Percentiles rank a stretch among this genome's conserved stretches.
These are phyloP conservation scores for Hydrochoerus hydrochaeris DNA, from an alignment of 2,113 vertebrate genomes.

Conservation along the genomic window DNA sequence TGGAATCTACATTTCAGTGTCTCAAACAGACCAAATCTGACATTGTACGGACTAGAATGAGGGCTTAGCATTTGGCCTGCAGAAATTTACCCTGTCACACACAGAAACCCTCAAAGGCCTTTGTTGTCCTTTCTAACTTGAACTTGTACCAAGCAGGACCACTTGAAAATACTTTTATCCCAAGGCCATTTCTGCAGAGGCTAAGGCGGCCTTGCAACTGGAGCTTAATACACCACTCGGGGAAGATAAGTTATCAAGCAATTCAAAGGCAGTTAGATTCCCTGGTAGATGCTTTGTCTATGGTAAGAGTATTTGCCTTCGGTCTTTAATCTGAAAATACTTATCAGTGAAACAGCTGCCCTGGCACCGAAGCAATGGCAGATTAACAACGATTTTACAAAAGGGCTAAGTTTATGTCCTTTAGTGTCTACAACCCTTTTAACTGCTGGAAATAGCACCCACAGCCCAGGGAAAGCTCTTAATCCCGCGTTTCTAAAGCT, in stretches of 20 bases:
- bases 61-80: accelerated
- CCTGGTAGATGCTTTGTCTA: conserved; percentile 71
- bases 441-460: background rate
- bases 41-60: background rate
- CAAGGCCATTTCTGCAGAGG: conserved; percentile 55
- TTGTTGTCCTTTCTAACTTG: background rate
- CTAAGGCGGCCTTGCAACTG: conserved; percentile 33
- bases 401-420: conserved; percentile 5
- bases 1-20: background rate
- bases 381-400: conserved; percentile 25
- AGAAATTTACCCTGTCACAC: accelerated
- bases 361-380: background rate
- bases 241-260: conserved; percentile 64
- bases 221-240: conserved; percentile 13
- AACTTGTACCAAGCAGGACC: background rate
- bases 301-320: conserved; percentile 53
- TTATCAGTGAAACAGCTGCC: conserved; percentile 41
- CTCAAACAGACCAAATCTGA: background rate
- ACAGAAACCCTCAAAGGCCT: background rate
- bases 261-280: conserved; percentile 68
- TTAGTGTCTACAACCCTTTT: background rate
- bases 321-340: conserved; percentile 65
- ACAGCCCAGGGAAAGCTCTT: background rate
- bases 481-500: background rate
- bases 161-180: conserved; percentile 28